Percentiles rank a stretch among this genome's conserved stretches.
phyloP scores from a whole-genome alignment of 2,888 invertebrate species.

The Tachina grossa region DNA sequence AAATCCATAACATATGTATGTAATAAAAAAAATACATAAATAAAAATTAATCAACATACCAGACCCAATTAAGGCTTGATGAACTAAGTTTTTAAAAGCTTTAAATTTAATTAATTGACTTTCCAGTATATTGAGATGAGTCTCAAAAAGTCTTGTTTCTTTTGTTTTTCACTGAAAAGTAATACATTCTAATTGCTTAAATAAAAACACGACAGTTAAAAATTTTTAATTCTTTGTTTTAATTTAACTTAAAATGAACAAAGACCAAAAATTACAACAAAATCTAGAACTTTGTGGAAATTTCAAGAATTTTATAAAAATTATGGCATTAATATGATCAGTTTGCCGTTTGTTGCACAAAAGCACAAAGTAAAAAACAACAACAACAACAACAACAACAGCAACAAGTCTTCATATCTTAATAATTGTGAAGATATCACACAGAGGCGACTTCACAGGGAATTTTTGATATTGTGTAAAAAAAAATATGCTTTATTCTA shows the following conservation, averaged over 20 bases:
- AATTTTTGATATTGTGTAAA: slow-evolving; percentile 38
- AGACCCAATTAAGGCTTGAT: slow-evolving; percentile 60
- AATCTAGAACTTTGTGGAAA: background rate
- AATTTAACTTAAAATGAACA: background rate
- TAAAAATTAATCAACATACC: slow-evolving; percentile 63
- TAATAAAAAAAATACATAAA: background rate
- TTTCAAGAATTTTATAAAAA: background rate
- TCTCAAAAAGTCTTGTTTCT: background rate
- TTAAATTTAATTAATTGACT: slow-evolving; percentile 64
- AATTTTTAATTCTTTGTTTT: slow-evolving; percentile 5
- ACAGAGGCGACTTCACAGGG: slow-evolving; percentile 3
- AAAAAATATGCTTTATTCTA: background rate
- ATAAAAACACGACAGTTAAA: background rate
- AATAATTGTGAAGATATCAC: slow-evolving; percentile 23
- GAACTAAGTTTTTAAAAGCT: slow-evolving; percentile 54
- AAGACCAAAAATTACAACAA: too few species aligned
- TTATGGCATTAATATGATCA: background rate
- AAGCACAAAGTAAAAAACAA: background rate
- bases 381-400: too few species aligned
- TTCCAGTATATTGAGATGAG: background rate
- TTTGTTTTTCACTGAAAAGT: background rate
- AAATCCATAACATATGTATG: background rate
- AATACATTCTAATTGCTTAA: slow-evolving; percentile 18
- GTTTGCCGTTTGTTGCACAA: slow-evolving; percentile 9
- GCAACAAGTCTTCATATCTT: background rate